phyloP scores from a whole-genome alignment of 2,888 invertebrate species.

The Scaptomyza caliginosa region DNA sequence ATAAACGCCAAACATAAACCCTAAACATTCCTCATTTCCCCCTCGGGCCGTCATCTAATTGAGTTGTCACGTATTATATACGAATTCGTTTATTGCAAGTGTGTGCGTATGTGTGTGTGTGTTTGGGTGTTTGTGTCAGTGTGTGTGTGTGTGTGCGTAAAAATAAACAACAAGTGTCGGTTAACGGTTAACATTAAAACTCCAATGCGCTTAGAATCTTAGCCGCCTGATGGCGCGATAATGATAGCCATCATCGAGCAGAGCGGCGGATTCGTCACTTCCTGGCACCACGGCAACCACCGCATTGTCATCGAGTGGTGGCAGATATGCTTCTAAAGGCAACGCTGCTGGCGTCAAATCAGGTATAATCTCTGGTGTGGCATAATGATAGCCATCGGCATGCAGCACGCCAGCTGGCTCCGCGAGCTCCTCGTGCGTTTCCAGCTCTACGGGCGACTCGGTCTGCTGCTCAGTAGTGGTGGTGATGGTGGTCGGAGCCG shows the following conservation, averaged over 20 bases:
- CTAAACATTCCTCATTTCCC: not conserved
- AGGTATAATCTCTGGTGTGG: constrained; percentile 63
- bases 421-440: constrained; percentile 51
- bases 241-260: constrained; percentile 76
- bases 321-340: constrained; percentile 63
- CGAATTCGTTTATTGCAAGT: constrained; percentile 38
- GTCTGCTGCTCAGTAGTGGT: constrained; percentile 26
- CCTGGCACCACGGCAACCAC: constrained; percentile 55
- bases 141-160: constrained; percentile 29
- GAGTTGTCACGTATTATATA: constrained; percentile 27
- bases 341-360: constrained; percentile 47
- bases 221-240: constrained; percentile 69
- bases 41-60: constrained; percentile 33
- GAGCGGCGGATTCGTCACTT: constrained; percentile 54
- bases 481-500: constrained; percentile 16
- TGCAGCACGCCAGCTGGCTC: constrained; percentile 51
- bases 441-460: constrained; percentile 38
- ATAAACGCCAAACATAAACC: constrained; percentile 28
- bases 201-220: constrained; percentile 38
- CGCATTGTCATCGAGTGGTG: constrained; percentile 61
- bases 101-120: constrained; percentile 14
- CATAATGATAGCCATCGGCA: constrained; percentile 78
- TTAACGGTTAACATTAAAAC: constrained; percentile 34
- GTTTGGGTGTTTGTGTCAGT: constrained; percentile 17
- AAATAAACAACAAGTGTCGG: constrained; percentile 64